Conservation (phyloP, 2,113 vertebrate genomes). For the Chlorodrepanis virens region DNA sequence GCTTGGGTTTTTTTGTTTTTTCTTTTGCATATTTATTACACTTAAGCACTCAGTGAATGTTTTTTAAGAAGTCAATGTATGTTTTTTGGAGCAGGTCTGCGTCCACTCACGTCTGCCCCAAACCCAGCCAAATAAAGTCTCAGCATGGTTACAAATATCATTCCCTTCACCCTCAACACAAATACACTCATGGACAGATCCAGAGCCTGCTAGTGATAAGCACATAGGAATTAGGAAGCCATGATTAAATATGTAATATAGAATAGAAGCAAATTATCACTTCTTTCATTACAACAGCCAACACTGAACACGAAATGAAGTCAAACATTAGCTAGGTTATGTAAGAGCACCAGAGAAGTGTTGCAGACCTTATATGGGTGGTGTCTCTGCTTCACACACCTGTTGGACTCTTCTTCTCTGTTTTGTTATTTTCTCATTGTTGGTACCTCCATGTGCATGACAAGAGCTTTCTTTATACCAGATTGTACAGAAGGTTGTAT, state of each 20-base stretch:
- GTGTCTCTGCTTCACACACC: not conserved
- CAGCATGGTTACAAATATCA: not conserved
- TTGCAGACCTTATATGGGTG: fast-evolving
- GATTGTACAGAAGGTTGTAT: not conserved
- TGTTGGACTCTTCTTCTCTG: not conserved
- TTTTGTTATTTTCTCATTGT: not conserved
- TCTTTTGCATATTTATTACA: not conserved
- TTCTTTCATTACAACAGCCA: not conserved
- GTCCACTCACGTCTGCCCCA: not conserved
- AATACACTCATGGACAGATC: not conserved
- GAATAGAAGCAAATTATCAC: not conserved
- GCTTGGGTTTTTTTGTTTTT: not conserved
- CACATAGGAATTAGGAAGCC: not conserved
- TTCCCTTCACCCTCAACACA: not conserved
- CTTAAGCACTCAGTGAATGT: not conserved
- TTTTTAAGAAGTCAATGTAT: fast-evolving
- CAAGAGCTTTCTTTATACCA: fast-evolving
- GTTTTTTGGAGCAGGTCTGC: not conserved
- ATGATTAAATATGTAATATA: fast-evolving
- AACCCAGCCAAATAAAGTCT: not conserved
- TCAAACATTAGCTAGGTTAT: not conserved
- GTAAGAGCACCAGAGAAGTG: not conserved
- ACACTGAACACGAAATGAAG: not conserved
- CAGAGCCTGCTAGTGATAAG: not conserved
- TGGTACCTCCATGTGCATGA: fast-evolving